Percentiles rank a stretch among this genome's conserved stretches.
phyloP scores from a whole-genome alignment of 2,797 vertebrate species.

The Adrianichthys oophorus region DNA sequence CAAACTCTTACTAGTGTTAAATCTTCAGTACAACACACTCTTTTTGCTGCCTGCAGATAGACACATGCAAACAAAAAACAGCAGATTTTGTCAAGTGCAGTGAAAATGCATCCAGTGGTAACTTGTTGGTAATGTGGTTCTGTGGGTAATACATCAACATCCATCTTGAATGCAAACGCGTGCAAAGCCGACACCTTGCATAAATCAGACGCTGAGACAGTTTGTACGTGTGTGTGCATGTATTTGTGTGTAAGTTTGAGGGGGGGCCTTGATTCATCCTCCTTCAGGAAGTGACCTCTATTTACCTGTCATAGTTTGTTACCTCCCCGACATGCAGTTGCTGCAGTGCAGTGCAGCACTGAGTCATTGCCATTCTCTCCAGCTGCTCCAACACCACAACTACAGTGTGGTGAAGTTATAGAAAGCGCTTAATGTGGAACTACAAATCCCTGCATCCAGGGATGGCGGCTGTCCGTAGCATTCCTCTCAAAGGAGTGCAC shows the following conservation, averaged over 20 bases:
- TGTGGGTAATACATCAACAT: conserved; percentile 66
- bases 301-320: conserved; percentile 68
- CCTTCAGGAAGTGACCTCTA: conserved; percentile 71
- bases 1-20: conserved; percentile 46
- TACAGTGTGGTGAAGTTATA: too few species aligned
- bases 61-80: conserved; percentile 12
- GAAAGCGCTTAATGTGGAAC: too few species aligned
- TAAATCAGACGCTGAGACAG: conserved; percentile 66
- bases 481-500: too few species aligned
- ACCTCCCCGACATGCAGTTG: conserved; percentile 36
- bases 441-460: too few species aligned
- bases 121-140: conserved; percentile 62
- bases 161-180: conserved; percentile 68
- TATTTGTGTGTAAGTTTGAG: conserved; percentile 12
- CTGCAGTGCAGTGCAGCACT: conserved; percentile 57
- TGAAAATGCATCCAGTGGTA: conserved; percentile 55
- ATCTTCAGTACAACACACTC: conserved; percentile 28
- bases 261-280: conserved; percentile 37
- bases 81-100: conserved; percentile 46
- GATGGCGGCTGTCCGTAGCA: too few species aligned
- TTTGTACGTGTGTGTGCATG: conserved; percentile 11
- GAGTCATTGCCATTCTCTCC: conserved; percentile 35
- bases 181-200: conserved; percentile 62
- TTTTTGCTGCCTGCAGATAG: conserved; percentile 25
- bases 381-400: conserved; percentile 3